A percentile compares a stretch with the other conserved stretches of the same genome.
Conservation (phyloP, 2,113 vertebrate genomes). For the Nibea albiflora region DNA sequence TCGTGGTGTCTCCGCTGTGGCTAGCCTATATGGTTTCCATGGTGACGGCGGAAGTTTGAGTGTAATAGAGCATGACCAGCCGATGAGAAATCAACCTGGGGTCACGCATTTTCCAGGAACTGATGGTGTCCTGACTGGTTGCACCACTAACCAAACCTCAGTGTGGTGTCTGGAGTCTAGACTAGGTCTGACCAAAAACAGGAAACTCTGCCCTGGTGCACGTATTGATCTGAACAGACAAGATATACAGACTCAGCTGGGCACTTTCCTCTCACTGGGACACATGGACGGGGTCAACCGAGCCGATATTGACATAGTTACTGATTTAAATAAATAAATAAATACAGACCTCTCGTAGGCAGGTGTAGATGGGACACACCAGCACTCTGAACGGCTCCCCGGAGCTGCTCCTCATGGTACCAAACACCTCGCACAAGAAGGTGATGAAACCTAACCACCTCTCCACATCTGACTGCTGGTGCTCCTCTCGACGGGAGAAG, state of each 20-base stretch:
- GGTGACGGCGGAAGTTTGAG: slow-evolving; percentile 27
- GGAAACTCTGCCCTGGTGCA: slow-evolving; percentile 46
- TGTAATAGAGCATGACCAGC: slow-evolving; percentile 35
- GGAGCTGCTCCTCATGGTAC: slow-evolving; percentile 95
- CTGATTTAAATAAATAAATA: not conserved
- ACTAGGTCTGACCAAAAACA: slow-evolving; percentile 65
- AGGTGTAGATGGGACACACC: slow-evolving; percentile 98
- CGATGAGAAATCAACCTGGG: slow-evolving; percentile 62
- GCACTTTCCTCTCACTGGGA: not conserved
- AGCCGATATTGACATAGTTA: not conserved
- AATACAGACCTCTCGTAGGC: slow-evolving; percentile 94
- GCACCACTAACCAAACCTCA: slow-evolving; percentile 54
- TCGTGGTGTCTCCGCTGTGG: slow-evolving; percentile 42
- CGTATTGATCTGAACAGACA: not conserved
- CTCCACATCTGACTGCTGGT: slow-evolving; percentile 94
- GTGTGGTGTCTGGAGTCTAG: slow-evolving; percentile 71
- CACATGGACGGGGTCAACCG: not conserved
- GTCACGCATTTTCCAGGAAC: slow-evolving; percentile 69
- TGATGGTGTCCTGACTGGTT: slow-evolving; percentile 37
- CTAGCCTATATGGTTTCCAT: slow-evolving; percentile 59
- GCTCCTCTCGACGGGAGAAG: slow-evolving; percentile 91
- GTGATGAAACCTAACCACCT: slow-evolving; percentile 99
- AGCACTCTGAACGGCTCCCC: slow-evolving; percentile 96
- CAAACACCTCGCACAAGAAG: slow-evolving; percentile 96
- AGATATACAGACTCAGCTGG: not conserved